Conservation (phyloP, 2,113 vertebrate species). For the Irena cyanogastra region DNA sequence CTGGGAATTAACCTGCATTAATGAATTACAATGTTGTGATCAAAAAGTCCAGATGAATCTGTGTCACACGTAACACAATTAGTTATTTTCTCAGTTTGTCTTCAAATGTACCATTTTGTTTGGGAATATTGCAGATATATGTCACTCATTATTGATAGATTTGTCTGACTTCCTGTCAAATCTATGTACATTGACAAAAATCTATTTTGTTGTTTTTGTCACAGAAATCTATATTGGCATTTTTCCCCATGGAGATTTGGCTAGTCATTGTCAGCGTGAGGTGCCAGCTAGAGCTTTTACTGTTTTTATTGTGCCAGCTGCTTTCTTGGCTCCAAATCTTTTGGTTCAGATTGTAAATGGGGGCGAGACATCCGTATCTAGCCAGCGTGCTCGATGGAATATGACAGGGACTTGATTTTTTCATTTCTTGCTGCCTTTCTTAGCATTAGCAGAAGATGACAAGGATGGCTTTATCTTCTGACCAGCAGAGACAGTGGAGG, state of each 20-base stretch:
- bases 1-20: constrained; percentile 39
- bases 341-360: constrained; percentile 81
- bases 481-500: constrained; percentile 20
- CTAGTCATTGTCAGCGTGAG: constrained; percentile 76
- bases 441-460: constrained; percentile 44
- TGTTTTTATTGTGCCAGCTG: constrained; percentile 82
- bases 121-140: constrained; percentile 72
- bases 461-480: constrained; percentile 55
- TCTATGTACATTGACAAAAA: constrained; percentile 81
- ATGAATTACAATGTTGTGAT: constrained; percentile 41
- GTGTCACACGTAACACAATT: constrained; percentile 56
- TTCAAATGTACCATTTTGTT: constrained; percentile 69
- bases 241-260: constrained; percentile 78
- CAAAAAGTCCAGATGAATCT: constrained; percentile 53
- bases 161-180: constrained; percentile 81
- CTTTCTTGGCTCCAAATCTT: constrained; percentile 79
- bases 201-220: constrained; percentile 82
- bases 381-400: constrained; percentile 72
- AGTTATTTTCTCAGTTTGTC: constrained; percentile 73
- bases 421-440: constrained; percentile 59
- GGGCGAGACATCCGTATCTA: constrained; percentile 78
- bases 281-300: constrained; percentile 79
- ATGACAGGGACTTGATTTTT: constrained; percentile 72
- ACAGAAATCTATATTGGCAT: constrained; percentile 79
- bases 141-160: constrained; percentile 76